Percentiles rank a stretch among this genome's conserved stretches.
These are phyloP conservation scores for Hipparchia semele DNA, from an alignment of 2,888 invertebrate species.

Conservation along the genomic window DNA sequence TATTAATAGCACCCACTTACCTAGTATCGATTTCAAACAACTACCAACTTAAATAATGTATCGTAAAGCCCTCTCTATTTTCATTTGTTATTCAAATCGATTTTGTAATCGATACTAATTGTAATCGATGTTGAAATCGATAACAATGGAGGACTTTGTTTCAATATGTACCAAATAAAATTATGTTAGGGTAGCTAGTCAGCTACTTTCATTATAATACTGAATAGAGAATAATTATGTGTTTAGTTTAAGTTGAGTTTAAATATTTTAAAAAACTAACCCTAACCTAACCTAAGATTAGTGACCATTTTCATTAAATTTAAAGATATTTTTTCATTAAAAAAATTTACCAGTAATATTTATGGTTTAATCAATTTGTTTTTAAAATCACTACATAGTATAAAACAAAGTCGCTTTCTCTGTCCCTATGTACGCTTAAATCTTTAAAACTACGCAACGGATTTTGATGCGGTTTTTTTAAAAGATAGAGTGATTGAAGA, in stretches of 20 bases:
- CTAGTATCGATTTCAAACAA: slow-evolving; percentile 12
- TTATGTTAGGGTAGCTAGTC: not conserved
- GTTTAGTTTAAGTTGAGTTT: too few species aligned
- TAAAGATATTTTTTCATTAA: too few species aligned
- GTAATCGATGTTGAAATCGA: slow-evolving; percentile 20
- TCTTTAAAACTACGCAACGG: too few species aligned
- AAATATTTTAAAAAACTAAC: not conserved
- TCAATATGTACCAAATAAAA: slow-evolving; percentile 14
- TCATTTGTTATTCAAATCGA: slow-evolving; percentile 29
- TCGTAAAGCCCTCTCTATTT: slow-evolving; percentile 25
- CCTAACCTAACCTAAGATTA: not conserved
- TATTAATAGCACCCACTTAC: not conserved
- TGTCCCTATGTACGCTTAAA: too few species aligned
- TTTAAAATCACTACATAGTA: too few species aligned
- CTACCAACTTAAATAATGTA: slow-evolving; percentile 2
- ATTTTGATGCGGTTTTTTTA: too few species aligned
- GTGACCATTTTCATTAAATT: too few species aligned
- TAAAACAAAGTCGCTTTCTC: too few species aligned
- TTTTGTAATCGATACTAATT: slow-evolving; percentile 31
- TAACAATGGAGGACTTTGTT: slow-evolving; percentile 31
- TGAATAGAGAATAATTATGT: not conserved
- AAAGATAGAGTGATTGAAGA: too few species aligned
- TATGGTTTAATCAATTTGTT: too few species aligned
- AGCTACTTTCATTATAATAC: slow-evolving; percentile 3
- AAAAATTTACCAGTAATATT: too few species aligned